These are phyloP conservation scores for Pachydiplax longipennis DNA, from an alignment of 2,888 invertebrate genomes.

Conservation along the genomic window DNA sequence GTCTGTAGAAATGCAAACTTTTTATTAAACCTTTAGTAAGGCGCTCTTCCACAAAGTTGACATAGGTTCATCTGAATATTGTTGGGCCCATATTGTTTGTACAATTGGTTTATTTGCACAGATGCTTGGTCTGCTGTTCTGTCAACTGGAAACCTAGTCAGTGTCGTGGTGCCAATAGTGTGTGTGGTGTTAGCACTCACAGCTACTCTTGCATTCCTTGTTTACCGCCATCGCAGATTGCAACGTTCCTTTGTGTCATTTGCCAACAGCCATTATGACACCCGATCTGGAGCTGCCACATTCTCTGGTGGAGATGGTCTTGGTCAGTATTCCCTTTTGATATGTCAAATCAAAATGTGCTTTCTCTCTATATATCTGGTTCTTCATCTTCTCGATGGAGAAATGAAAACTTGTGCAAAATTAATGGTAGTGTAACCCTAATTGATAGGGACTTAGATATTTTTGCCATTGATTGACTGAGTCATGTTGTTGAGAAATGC, in stretches of 20 bases:
- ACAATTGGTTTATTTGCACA: background rate
- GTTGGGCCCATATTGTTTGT: too few species aligned
- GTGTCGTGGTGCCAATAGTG: constrained; percentile 65
- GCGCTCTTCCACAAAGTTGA: too few species aligned
- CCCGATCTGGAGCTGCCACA: constrained; percentile 84
- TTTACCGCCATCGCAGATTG: constrained; percentile 74
- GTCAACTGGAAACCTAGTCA: constrained; percentile 56
- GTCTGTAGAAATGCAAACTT: too few species aligned
- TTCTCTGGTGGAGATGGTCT: constrained; percentile 75
- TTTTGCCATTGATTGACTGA: too few species aligned
- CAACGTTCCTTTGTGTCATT: constrained; percentile 82
- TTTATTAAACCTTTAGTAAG: too few species aligned
- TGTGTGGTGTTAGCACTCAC: constrained; percentile 66
- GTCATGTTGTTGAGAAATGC: too few species aligned
- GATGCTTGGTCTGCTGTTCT: constrained; percentile 51
- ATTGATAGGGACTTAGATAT: too few species aligned
- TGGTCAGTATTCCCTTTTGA: constrained; percentile 61
- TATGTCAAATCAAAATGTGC: too few species aligned
- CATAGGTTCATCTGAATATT: background rate
- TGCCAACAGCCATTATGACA: constrained; percentile 85
- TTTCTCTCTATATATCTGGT: too few species aligned
- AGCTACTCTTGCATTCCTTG: constrained; percentile 69
- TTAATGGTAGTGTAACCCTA: too few species aligned
- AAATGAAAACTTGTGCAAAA: too few species aligned
- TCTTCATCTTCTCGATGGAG: too few species aligned